phyloP scores from a whole-genome alignment of 2,888 invertebrate species.

The Chloroclystis v-ata region DNA sequence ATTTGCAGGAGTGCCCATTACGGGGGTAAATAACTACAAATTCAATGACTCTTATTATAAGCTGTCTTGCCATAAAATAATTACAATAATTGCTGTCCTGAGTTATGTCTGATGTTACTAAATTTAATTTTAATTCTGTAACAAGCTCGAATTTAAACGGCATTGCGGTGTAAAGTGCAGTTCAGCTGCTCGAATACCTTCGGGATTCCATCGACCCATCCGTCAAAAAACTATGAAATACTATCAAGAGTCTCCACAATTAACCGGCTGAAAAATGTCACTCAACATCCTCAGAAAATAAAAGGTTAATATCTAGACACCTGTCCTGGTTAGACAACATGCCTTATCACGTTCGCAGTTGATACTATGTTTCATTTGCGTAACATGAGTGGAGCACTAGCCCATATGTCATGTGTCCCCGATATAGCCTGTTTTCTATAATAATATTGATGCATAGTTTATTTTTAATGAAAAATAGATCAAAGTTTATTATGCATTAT shows the following conservation, averaged over 20 bases:
- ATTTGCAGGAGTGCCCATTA: no score
- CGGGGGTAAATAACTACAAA: no score
- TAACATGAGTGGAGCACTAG: no score
- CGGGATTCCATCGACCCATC: constrained; percentile 49
- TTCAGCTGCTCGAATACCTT: constrained; percentile 54
- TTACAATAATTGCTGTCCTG: constrained; percentile 10
- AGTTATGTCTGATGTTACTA: constrained; percentile 15
- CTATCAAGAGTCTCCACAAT: constrained; percentile 53
- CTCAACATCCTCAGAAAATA: constrained; percentile 60
- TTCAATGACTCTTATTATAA: no score
- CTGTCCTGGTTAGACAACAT: constrained; percentile 46
- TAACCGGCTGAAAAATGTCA: constrained; percentile 70
- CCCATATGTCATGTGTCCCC: background rate
- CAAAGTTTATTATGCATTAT: no score
- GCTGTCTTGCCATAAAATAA: background rate
- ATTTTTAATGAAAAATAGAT: no score
- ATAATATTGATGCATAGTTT: no score
- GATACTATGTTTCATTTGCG: constrained; percentile 19
- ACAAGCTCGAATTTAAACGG: constrained; percentile 34
- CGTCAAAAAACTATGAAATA: constrained; percentile 63
- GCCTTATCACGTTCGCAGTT: constrained; percentile 38
- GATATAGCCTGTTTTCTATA: no score
- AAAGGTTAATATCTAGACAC: constrained; percentile 49
- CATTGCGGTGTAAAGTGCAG: constrained; percentile 34
- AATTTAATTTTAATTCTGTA: constrained; percentile 20